A percentile compares a stretch with the other conserved stretches of the same genome.
phyloP scores from a whole-genome alignment of 1,140 invertebrate genomes.

The Rhynchophorus ferrugineus region DNA sequence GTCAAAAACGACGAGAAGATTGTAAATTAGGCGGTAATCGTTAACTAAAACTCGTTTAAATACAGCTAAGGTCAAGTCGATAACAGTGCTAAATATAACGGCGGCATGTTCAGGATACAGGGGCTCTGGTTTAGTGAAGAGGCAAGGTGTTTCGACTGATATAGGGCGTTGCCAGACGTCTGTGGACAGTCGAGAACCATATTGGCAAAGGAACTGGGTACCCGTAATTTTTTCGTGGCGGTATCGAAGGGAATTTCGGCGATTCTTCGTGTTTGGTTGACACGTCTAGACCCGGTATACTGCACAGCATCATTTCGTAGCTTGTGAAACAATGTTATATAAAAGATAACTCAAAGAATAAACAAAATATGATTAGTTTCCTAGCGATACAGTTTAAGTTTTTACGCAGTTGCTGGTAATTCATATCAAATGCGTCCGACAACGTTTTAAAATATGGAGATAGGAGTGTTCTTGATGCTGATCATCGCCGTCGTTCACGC shows the following conservation, averaged over 20 bases:
- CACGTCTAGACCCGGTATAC: background rate
- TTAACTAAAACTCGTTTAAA: background rate
- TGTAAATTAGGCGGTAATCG: no score
- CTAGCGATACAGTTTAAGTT: conserved; percentile 2
- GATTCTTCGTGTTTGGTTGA: no score
- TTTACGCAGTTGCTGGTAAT: background rate
- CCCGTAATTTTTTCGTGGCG: no score
- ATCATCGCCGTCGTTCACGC: background rate
- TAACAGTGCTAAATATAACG: background rate
- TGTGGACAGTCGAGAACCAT: no score
- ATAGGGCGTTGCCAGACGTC: no score
- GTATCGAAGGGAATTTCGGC: no score
- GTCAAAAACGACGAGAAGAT: no score
- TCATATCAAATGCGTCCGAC: background rate
- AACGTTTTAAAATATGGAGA: background rate
- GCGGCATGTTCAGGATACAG: background rate
- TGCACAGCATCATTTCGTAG: background rate
- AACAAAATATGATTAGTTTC: conserved; percentile 10
- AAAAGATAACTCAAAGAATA: conserved; percentile 19
- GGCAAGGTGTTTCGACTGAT: background rate
- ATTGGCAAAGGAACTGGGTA: no score
- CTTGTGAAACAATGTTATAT: conserved; percentile 23
- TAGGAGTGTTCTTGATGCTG: background rate
- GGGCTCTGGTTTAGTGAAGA: background rate
- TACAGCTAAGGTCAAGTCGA: background rate